phyloP scores from a whole-genome alignment of 2,888 invertebrate genomes.

The Lamellibrachia columna region DNA sequence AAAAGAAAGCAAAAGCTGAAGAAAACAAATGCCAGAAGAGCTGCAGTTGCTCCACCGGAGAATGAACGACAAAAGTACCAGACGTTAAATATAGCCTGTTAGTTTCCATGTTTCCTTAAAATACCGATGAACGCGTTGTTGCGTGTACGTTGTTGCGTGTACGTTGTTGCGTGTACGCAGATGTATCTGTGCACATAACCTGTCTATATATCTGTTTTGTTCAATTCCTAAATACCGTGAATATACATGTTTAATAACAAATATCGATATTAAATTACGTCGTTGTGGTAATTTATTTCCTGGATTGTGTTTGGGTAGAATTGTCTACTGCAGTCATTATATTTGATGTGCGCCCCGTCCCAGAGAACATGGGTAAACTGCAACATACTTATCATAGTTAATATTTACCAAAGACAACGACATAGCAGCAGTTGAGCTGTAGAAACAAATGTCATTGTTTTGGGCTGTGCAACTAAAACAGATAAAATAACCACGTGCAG shows the following conservation, averaged over 20 bases:
- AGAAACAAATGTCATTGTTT: too few relatives aligned
- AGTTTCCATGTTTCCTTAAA: background rate
- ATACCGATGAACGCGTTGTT: background rate
- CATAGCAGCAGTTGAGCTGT: too few relatives aligned
- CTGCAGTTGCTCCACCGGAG: background rate
- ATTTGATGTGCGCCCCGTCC: background rate
- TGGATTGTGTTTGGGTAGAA: background rate
- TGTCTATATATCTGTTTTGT: background rate
- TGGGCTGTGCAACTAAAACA: too few relatives aligned
- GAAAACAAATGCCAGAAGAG: background rate
- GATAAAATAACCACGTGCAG: too few relatives aligned
- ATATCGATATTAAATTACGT: background rate
- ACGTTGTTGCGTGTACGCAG: background rate
- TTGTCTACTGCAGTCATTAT: conserved; percentile 8
- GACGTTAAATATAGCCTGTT: background rate
- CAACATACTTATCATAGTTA: background rate
- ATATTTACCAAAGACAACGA: background rate
- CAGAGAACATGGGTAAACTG: background rate
- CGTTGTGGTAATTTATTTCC: background rate
- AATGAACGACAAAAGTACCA: background rate
- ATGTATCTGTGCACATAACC: background rate
- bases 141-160: background rate
- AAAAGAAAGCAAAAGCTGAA: background rate
- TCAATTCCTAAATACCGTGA: background rate
- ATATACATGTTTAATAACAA: background rate